Conservation (phyloP, 2,797 vertebrate species). For the Xerus rutilus region DNA sequence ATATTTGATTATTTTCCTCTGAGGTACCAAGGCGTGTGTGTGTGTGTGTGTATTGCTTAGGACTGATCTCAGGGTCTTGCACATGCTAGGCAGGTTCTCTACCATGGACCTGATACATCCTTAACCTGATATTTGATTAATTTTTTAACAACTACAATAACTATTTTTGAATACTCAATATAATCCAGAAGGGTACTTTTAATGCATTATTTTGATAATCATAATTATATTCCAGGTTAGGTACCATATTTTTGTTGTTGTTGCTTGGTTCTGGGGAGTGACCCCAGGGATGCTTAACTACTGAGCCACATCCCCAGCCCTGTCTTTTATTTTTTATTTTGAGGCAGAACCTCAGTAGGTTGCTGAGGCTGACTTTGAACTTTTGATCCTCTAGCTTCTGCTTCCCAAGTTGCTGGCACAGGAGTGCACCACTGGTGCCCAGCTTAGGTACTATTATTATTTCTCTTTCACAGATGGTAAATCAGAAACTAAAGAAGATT, state of each 20-base stretch:
- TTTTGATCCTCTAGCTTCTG: no score
- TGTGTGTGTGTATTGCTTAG: neutral
- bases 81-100: neutral
- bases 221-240: neutral
- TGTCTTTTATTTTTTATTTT: no score
- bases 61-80: neutral
- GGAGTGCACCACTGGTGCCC: no score
- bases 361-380: no score
- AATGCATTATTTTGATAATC: neutral
- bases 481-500: neutral
- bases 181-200: neutral
- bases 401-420: no score
- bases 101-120: neutral
- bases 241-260: no score
- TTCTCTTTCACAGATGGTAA: neutral
- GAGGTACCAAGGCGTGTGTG: neutral
- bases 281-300: no score
- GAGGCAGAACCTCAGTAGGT: no score
- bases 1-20: neutral
- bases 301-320: no score
- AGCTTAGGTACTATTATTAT: neutral
- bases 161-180: neutral
- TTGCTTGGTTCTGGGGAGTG: no score
- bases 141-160: neutral
- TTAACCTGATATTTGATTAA: slow-evolving; percentile 23